phyloP scores from a whole-genome alignment of 2,797 vertebrate species.

The Chaetophractus vellerosus region DNA sequence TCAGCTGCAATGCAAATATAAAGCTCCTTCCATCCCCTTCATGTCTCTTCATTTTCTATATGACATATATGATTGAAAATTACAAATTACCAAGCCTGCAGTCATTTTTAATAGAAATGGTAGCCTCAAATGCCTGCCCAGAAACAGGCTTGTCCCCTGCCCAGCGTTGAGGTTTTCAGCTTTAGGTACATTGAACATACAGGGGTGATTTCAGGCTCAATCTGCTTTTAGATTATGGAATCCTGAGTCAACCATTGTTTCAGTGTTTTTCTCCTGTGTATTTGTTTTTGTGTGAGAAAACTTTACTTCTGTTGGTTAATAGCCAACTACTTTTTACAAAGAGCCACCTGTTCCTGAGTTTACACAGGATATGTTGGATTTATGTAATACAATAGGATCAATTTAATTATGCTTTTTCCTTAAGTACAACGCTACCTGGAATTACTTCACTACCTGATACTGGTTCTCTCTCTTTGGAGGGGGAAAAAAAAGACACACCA shows the following conservation, averaged over 20 bases:
- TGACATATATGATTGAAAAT: conserved; percentile 73
- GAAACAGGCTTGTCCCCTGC: background rate
- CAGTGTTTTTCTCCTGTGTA: conserved; percentile 24
- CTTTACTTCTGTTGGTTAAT: conserved; percentile 62
- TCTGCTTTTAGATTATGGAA: conserved; percentile 18
- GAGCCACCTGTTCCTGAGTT: conserved; percentile 70
- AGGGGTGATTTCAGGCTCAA: background rate
- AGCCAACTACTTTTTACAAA: conserved; percentile 69
- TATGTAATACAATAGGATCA: conserved; percentile 77
- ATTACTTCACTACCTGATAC: conserved; percentile 84
- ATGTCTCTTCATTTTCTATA: conserved; percentile 66
- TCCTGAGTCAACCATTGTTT: conserved; percentile 61
- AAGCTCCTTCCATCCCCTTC: background rate
- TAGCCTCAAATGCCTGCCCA: conserved; percentile 34
- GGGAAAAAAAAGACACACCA: conserved; percentile 77
- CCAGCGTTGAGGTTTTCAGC: background rate
- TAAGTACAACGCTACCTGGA: conserved; percentile 82
- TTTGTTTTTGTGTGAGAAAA: conserved; percentile 63
- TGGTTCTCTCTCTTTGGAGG: conserved; percentile 85
- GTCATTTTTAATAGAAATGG: conserved; percentile 51
- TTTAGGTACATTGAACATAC: background rate
- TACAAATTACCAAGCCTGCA: conserved; percentile 69
- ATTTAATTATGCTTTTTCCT: conserved; percentile 81
- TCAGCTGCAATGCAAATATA: conserved; percentile 53
- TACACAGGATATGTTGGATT: conserved; percentile 77